Evolutionary conservation across 2,797 vertebrate genomes (phyloP).

Genomic region (Iguana delicatissima): DNA sequence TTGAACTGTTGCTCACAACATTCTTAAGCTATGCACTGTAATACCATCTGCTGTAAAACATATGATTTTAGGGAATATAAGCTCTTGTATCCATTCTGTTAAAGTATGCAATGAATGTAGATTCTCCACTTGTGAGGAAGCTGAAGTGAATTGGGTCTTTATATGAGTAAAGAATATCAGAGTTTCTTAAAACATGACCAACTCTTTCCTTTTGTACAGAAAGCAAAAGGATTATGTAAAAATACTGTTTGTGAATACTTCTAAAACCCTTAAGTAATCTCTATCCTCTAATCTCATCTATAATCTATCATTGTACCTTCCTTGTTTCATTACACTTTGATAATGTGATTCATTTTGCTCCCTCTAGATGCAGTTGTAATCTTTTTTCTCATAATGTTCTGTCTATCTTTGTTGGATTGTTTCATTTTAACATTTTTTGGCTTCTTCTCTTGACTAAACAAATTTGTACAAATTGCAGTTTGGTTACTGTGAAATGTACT

Average conservation of each 20-base stretch:
- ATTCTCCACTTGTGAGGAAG: background rate
- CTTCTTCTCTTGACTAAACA: constrained; percentile 47
- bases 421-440: constrained; percentile 33
- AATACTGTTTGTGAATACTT: constrained; percentile 63
- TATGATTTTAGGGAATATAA: background rate
- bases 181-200: constrained; percentile 53
- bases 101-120: rapidly evolving
- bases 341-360: constrained; percentile 67
- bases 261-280: constrained; percentile 70
- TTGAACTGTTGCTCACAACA: constrained; percentile 20
- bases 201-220: constrained; percentile 44
- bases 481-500: constrained; percentile 56
- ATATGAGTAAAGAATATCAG: constrained; percentile 55
- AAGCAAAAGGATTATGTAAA: constrained; percentile 65
- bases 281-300: constrained; percentile 69
- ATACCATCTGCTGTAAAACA: background rate
- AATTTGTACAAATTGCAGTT: constrained; percentile 47
- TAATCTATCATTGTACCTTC: constrained; percentile 62
- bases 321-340: constrained; percentile 56
- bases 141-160: constrained; percentile 48
- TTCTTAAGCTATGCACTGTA: background rate
- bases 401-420: constrained; percentile 51
- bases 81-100: background rate
- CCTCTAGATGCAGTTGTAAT: constrained; percentile 69
- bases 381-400: constrained; percentile 60